Evolutionary conservation across 1,140 invertebrate genomes (phyloP).

Genomic region (Cyrtorhinus lividipennis): DNA sequence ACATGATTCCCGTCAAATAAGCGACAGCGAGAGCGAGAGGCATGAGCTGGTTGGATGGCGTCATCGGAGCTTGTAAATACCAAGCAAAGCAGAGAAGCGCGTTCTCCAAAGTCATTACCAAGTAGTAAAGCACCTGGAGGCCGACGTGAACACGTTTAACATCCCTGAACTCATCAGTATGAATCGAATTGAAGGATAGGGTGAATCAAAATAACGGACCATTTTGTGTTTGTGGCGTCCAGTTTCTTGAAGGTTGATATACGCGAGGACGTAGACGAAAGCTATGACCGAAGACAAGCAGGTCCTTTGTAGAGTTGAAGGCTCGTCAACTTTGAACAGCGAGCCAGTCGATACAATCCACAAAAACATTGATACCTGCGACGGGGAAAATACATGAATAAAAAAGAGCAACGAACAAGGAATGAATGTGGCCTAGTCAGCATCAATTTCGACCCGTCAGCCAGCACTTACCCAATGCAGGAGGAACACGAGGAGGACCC

Average conservation of each 20-base stretch:
- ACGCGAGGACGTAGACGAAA: constrained; percentile 79
- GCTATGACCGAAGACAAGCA: constrained; percentile 41
- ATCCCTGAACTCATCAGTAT: too few relatives aligned
- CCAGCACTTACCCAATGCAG: constrained; percentile 43
- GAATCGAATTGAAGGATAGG: constrained; percentile 7
- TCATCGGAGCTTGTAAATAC: constrained; percentile 24
- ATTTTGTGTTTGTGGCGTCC: constrained; percentile 64
- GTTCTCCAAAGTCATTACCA: constrained; percentile 85
- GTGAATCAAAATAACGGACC: constrained; percentile 31
- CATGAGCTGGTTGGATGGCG: constrained; percentile 34
- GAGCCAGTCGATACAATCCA: constrained; percentile 61
- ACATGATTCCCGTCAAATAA: constrained; percentile 61
- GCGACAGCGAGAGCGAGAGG: constrained; percentile 43
- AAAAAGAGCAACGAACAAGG: background rate
- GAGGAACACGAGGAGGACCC: constrained; percentile 61
- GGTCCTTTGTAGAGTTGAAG: background rate
- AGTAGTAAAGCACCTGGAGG: constrained; percentile 48
- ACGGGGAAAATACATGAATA: background rate
- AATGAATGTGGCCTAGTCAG: background rate
- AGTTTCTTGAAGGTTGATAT: constrained; percentile 65
- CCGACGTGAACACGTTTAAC: constrained; percentile 8
- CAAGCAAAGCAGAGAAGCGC: constrained; percentile 52
- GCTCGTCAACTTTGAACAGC: background rate
- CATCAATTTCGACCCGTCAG: background rate
- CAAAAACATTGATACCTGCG: constrained; percentile 55